These are phyloP conservation scores for Epinephelus lanceolatus DNA, from an alignment of 2,113 vertebrate genomes.

Conservation along the genomic window DNA sequence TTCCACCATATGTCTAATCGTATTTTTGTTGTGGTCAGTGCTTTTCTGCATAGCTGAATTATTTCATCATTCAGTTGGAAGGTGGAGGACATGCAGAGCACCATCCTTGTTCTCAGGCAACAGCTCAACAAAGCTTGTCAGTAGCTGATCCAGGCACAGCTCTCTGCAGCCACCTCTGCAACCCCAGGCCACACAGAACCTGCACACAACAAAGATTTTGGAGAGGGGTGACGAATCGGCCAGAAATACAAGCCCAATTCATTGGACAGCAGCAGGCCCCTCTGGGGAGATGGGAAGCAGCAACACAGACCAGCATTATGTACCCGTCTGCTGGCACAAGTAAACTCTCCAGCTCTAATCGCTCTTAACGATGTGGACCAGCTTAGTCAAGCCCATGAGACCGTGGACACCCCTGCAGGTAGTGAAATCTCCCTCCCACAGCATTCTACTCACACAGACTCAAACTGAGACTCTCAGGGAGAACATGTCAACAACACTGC, in stretches of 20 bases:
- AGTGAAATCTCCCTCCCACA: neutral
- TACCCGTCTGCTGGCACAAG: neutral
- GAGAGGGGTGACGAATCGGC: neutral
- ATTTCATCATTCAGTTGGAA: no score
- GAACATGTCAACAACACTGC: no score
- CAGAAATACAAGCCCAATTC: neutral
- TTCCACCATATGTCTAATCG: no score
- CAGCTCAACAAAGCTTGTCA: neutral
- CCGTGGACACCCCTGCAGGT: neutral
- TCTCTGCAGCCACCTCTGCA: neutral
- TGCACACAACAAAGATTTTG: neutral
- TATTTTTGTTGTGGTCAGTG: no score
- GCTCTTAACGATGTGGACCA: neutral
- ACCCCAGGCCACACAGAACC: neutral
- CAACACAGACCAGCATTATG: conserved; percentile 1
- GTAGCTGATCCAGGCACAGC: neutral
- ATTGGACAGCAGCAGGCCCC: neutral
- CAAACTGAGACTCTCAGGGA: neutral
- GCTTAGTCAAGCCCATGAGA: neutral
- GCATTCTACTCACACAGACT: neutral
- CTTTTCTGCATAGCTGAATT: no score
- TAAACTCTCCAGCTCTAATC: neutral
- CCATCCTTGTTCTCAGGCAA: no score
- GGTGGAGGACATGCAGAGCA: no score
- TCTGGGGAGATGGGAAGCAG: neutral